phyloP scores from a whole-genome alignment of 2,888 invertebrate species.

The Saturnia japonica region DNA sequence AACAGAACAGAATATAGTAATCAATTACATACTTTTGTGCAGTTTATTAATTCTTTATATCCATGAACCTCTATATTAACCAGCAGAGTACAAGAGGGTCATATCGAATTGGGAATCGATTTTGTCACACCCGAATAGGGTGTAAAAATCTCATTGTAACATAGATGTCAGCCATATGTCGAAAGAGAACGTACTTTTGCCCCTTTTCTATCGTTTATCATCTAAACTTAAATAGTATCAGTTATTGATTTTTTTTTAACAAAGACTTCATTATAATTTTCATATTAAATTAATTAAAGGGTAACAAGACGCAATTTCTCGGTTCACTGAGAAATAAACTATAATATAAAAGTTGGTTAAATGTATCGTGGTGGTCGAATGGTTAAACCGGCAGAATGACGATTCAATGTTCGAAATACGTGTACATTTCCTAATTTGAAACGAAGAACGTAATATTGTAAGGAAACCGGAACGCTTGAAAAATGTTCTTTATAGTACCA shows the following conservation, averaged over 20 bases:
- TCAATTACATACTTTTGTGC: not conserved
- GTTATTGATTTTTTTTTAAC: not conserved
- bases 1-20: too few relatives aligned
- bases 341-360: not conserved
- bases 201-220: constrained; percentile 34
- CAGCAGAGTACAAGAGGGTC: constrained; percentile 65
- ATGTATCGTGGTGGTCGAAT: not conserved
- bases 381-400: not conserved
- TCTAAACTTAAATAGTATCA: constrained; percentile 9
- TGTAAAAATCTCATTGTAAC: constrained; percentile 76
- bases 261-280: not conserved
- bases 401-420: not conserved
- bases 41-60: constrained; percentile 37
- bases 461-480: not conserved
- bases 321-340: not conserved
- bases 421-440: not conserved
- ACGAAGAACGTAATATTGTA: not conserved
- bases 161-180: constrained; percentile 77
- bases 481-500: not conserved
- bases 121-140: constrained; percentile 78
- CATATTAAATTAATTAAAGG: not conserved
- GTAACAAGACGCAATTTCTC: not conserved
- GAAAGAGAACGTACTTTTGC: constrained; percentile 43
- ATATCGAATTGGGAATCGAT: constrained; percentile 79
- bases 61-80: constrained; percentile 60